phyloP scores from a whole-genome alignment of 2,797 vertebrate species.

The Manis javanica region DNA sequence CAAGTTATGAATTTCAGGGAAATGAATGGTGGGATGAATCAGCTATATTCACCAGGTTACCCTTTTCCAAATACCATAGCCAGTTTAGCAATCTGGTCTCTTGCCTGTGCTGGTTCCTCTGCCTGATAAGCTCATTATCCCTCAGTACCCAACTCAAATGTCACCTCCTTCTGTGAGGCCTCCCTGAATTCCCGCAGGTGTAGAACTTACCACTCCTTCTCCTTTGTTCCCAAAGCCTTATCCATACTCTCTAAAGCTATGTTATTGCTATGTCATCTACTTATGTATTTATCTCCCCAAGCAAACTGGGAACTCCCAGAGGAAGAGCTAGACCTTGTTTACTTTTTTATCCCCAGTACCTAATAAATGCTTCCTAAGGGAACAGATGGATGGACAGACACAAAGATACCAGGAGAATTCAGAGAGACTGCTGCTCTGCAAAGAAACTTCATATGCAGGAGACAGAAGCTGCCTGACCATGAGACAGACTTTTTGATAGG shows the following conservation, averaged over 20 bases:
- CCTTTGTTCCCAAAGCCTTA: background rate
- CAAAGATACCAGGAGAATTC: background rate
- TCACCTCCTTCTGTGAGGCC: background rate
- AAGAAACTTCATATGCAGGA: constrained; percentile 54
- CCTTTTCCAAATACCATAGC: constrained; percentile 34
- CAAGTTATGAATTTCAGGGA: constrained; percentile 51
- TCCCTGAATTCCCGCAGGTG: background rate
- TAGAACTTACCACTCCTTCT: background rate
- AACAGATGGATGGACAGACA: background rate
- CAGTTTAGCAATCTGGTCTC: background rate
- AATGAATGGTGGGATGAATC: constrained; percentile 18
- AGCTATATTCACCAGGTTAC: constrained; percentile 47
- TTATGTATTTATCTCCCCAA: background rate
- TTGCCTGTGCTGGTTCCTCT: background rate
- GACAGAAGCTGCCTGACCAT: constrained; percentile 49
- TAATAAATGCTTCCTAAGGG: background rate
- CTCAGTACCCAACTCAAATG: background rate
- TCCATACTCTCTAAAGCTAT: background rate
- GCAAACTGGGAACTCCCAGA: background rate
- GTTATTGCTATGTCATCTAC: background rate
- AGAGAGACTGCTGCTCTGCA: background rate
- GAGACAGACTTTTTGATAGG: constrained; percentile 78
- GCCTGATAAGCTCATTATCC: background rate
- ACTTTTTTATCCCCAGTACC: background rate
- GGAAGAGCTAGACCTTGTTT: background rate